Base-by-base conservation (phyloP, 2,888 invertebrate species). In the Eurois occulta region DNA sequence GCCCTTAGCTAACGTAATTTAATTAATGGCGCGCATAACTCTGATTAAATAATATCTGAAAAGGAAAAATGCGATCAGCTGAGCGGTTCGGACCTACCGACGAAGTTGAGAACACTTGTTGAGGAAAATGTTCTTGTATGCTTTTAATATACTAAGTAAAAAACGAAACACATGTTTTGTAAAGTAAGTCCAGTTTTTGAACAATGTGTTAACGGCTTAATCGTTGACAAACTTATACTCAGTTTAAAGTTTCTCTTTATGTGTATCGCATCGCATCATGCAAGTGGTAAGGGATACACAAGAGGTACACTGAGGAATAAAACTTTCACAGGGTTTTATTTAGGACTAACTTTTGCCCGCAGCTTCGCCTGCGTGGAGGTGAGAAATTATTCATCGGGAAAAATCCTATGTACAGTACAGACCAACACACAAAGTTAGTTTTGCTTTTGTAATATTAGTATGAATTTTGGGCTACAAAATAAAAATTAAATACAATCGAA, bases 21-120 rank as follows among this genome's bases (percentile, higher is more conserved):
- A 93, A 95, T 95, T 95, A 95, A 95, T 94, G 93, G 93, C 87
- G 90, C 90, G 91, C 93, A 94, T 94, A 94, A 93, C 92, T 94
- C 92, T 93, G 95, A 95, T 95, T 93, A 94, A 92, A 94, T 91
- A 94, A 93, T 93, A 84, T 87, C 90, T 84, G 73, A 79, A 90
- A 91, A 89, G 88, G 89, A 87, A 78, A 88, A 86, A 86, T 86
- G 84, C 80, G 86, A 86, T 84, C 82, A 85, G 79, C 78, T 84
- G 76, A 76, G 80, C 81, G 84, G 76, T 65, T 69, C 67, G 62
- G 66, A 81, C 38, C 41, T 69, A 80, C 28, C 43, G 65, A 11
- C 75, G 85, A 71, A 71, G 70, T 83, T 77, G 64, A 64, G 78
- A 76, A 75, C 85, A 87, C 82, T 78, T 80, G 71, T 74, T 71